Evolutionary conservation across 2,113 vertebrate species (phyloP).

Genomic region (Pygathrix nemaeus): DNA sequence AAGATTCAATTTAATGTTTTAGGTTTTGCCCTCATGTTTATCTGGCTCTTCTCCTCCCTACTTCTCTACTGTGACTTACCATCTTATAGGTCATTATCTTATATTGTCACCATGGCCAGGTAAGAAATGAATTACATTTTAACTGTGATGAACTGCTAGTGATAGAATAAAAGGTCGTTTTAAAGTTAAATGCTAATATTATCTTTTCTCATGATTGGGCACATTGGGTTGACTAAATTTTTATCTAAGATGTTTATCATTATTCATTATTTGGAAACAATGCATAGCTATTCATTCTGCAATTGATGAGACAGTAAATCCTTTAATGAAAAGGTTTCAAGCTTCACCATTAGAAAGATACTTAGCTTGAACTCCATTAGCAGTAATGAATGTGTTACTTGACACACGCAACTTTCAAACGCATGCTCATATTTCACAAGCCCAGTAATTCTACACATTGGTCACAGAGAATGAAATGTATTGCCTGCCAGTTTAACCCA

Average conservation of each 20-base stretch:
- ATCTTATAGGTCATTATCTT: background rate
- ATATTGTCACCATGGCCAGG: background rate
- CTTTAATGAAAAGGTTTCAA: background rate
- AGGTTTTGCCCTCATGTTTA: fast-evolving
- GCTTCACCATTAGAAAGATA: conserved; percentile 52
- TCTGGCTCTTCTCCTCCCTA: background rate
- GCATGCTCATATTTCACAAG: conserved; percentile 30
- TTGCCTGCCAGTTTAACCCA: background rate
- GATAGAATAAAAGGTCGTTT: conserved; percentile 67
- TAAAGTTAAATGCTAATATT: conserved; percentile 70
- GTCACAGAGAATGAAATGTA: background rate
- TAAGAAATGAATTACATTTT: conserved; percentile 38
- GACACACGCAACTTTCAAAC: conserved; percentile 22
- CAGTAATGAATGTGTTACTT: conserved; percentile 26
- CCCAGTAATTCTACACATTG: background rate
- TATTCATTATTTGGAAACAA: conserved; percentile 64
- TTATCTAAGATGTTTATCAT: conserved; percentile 64
- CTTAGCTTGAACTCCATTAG: conserved; percentile 21
- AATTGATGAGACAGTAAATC: conserved; percentile 28
- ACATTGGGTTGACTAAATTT: conserved; percentile 41
- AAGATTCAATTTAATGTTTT: background rate
- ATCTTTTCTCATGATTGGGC: conserved; percentile 51
- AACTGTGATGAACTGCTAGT: conserved; percentile 37
- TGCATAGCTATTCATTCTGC: conserved; percentile 23
- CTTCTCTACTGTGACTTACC: background rate